These are phyloP conservation scores for Drosophila ironensis DNA, from an alignment of 1,140 invertebrate genomes.

Conservation along the genomic window DNA sequence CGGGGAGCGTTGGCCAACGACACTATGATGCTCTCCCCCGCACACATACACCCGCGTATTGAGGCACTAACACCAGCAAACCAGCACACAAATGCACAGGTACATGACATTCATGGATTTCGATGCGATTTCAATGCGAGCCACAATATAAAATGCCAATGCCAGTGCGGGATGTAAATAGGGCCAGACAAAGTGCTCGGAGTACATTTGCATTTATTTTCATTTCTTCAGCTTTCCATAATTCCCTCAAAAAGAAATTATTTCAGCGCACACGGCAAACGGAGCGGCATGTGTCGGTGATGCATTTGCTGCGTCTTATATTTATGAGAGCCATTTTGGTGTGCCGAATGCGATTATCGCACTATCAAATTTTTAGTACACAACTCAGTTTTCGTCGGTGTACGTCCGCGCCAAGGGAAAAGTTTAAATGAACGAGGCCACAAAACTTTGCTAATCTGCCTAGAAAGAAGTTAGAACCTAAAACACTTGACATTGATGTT, in stretches of 20 bases:
- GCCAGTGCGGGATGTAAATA: slow-evolving; percentile 34
- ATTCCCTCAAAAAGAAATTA: slow-evolving; percentile 35
- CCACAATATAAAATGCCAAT: slow-evolving; percentile 39
- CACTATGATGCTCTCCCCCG: no score
- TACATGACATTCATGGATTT: slow-evolving; percentile 33
- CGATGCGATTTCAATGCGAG: slow-evolving; percentile 31
- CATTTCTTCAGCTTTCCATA: slow-evolving; percentile 30
- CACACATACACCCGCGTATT: slow-evolving; percentile 8
- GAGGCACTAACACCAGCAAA: not conserved
- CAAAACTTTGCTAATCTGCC: slow-evolving; percentile 73
- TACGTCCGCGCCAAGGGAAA: slow-evolving; percentile 21
- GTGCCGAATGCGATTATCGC: slow-evolving; percentile 38
- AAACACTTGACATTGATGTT: slow-evolving; percentile 64
- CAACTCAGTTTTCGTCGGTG: not conserved
- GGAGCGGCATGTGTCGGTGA: slow-evolving; percentile 10
- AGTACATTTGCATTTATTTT: slow-evolving; percentile 42
- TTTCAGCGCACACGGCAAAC: slow-evolving; percentile 6
- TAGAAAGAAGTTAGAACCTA: slow-evolving; percentile 41
- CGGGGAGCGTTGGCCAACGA: no score
- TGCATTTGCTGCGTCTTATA: slow-evolving; percentile 1
- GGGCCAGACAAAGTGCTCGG: slow-evolving; percentile 19
- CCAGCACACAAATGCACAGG: not conserved
- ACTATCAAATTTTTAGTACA: slow-evolving; percentile 18
- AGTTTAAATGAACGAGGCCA: slow-evolving; percentile 67
- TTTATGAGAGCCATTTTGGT: not conserved